Conservation (phyloP, 2,888 invertebrate species). For the Troilus luridus region DNA sequence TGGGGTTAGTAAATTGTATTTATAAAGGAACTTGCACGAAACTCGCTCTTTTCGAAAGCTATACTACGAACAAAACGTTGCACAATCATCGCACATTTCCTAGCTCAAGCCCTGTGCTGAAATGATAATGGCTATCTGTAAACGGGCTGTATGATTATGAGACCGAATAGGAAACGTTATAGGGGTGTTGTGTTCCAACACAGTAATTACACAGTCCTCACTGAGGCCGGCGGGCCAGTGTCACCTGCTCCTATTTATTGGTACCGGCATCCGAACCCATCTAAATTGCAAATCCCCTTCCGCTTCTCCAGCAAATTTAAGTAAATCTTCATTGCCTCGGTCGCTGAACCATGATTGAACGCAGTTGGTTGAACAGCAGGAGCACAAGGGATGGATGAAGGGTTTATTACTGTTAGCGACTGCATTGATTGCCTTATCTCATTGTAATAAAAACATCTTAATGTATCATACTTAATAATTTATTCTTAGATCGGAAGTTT, state of each 20-base stretch:
- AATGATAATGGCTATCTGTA: slow-evolving; percentile 23
- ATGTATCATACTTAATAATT: no score
- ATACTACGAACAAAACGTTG: neutral
- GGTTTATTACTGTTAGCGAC: no score
- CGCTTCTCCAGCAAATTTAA: neutral
- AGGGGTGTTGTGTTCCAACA: slow-evolving; percentile 20
- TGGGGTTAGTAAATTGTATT: no score
- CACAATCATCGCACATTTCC: neutral
- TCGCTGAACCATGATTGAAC: neutral
- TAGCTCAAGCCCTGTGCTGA: neutral
- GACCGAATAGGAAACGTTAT: slow-evolving; percentile 2
- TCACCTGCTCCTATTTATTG: slow-evolving; percentile 28
- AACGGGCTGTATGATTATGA: slow-evolving; percentile 34
- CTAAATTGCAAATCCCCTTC: slow-evolving; percentile 20
- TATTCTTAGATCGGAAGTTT: no score
- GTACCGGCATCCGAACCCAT: slow-evolving; percentile 27
- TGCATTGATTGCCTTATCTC: no score
- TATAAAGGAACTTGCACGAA: no score
- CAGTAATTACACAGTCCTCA: neutral
- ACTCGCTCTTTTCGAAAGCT: neutral
- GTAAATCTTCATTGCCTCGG: slow-evolving; percentile 5
- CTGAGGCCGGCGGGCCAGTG: neutral
- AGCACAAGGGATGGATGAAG: neutral
- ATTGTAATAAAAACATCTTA: no score
- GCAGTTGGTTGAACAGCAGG: neutral